These are phyloP conservation scores for Syndactyla subalaris DNA, from an alignment of 2,797 vertebrate genomes.

Conservation along the genomic window DNA sequence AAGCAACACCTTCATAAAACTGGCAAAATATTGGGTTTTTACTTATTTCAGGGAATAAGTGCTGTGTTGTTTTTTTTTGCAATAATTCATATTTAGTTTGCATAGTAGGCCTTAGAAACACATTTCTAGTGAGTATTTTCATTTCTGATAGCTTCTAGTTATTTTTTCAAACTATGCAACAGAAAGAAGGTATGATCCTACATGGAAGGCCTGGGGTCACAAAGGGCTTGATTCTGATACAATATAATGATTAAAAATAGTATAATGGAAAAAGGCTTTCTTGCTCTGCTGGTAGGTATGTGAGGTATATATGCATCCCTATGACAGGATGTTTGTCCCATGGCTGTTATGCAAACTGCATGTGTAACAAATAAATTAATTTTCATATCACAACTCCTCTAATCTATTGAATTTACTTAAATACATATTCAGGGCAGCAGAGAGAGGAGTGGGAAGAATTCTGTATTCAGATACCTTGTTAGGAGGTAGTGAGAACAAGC, in stretches of 20 bases:
- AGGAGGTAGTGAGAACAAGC: background rate
- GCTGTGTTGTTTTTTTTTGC: background rate
- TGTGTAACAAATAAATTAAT: background rate
- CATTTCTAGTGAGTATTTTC: background rate
- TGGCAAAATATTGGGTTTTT: slow-evolving; percentile 5
- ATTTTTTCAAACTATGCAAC: background rate
- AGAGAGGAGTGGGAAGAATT: background rate
- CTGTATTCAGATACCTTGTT: background rate
- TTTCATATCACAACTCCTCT: background rate
- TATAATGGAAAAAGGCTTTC: background rate
- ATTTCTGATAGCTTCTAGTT: background rate
- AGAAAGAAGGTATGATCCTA: background rate
- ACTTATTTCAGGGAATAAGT: slow-evolving; percentile 26
- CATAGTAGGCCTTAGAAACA: background rate
- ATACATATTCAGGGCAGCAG: background rate
- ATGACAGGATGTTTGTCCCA: background rate
- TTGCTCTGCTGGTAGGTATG: background rate
- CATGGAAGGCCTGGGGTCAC: background rate
- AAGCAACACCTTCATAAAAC: slow-evolving; percentile 7
- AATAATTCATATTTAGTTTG: background rate
- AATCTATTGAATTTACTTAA: background rate
- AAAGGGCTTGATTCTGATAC: background rate
- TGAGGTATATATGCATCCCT: background rate
- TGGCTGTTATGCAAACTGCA: background rate
- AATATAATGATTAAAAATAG: background rate